phyloP scores from a whole-genome alignment of 2,888 invertebrate genomes.

The Cremastinae sp. region DNA sequence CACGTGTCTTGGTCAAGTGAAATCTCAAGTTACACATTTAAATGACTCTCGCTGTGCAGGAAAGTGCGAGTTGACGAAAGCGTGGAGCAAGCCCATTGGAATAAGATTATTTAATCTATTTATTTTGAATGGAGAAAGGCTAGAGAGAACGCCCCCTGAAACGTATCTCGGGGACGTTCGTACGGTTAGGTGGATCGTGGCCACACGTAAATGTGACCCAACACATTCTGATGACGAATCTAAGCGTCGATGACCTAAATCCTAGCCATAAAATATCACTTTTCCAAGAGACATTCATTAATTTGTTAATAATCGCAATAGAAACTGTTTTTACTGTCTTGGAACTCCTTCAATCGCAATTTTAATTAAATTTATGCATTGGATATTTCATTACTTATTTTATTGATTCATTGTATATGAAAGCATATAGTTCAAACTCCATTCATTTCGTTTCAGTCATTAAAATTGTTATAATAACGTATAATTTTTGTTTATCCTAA shows the following conservation, averaged over 20 bases:
- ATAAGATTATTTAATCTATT: constrained; percentile 39
- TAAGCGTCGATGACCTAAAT: constrained; percentile 43
- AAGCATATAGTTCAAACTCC: no score
- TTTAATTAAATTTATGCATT: neutral
- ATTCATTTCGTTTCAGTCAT: no score
- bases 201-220: constrained; percentile 19
- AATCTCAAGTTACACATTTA: constrained; percentile 35
- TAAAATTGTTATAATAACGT: no score
- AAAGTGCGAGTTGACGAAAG: constrained; percentile 54
- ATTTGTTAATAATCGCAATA: neutral
- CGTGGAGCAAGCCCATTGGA: constrained; percentile 37
- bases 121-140: constrained; percentile 46
- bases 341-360: neutral
- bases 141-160: constrained; percentile 16
- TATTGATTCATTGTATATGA: neutral
- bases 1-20: constrained; percentile 38
- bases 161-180: constrained; percentile 22
- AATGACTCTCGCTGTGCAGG: constrained; percentile 18
- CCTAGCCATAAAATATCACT: constrained; percentile 17
- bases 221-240: constrained; percentile 38
- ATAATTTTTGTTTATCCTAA: no score
- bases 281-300: constrained; percentile 14
- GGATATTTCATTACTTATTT: neutral
- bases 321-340: neutral
- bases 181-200: constrained; percentile 29